Evolutionary conservation across 1,140 invertebrate genomes (phyloP), one percentile per base, ranked within the genome.

Genomic region (Drosophila santomea): DNA sequence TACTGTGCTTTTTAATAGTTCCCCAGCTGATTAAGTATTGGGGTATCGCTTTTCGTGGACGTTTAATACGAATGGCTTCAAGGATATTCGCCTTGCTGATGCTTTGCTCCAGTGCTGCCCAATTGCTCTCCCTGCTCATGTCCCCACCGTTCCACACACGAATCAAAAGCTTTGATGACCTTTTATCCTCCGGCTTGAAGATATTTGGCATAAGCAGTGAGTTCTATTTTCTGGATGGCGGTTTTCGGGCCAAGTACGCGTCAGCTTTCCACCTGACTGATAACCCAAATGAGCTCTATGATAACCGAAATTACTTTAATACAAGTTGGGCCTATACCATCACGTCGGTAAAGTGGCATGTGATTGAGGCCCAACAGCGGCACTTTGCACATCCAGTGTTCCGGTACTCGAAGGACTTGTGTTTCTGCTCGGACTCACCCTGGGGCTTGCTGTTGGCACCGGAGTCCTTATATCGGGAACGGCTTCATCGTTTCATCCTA

Each of bases 241-340:
- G 8, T 6, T 89, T 88, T 17, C 80, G 80, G 0, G 84, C 80
- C 41, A 68, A 51, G 20, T 88, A 89, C 39, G 84, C 84, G 2
- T 10, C 54, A 0, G 84, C 51, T 2, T 88, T 88, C 11, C 58
- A 60, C 10, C 47, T 89, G 10, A 78, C 76, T 1, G 43, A 51
- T 4, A 39, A 78, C 32, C n/a, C 39, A 1, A 57, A 17, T 4
- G 64, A 78, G 2, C 15, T 88, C 0, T 77, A 32, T 10, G 43
- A 52, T 3, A 28, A 62, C 3, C 68, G 84, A 4, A 79, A 72
- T 52, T 50, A 39, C 3, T 83, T 88, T 7, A 89, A 88, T 15
- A 78, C 76, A 8, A 89, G 56, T 45, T 89, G 64, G 61, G 84
- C 80, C n/a, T 88, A 89, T 14, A 77, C 68, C 51, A 67, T 88